A percentile compares a stretch with the other conserved stretches of the same genome.
These are phyloP conservation scores for Triplophysa rosa DNA, from an alignment of 2,113 vertebrate species.

Conservation along the genomic window DNA sequence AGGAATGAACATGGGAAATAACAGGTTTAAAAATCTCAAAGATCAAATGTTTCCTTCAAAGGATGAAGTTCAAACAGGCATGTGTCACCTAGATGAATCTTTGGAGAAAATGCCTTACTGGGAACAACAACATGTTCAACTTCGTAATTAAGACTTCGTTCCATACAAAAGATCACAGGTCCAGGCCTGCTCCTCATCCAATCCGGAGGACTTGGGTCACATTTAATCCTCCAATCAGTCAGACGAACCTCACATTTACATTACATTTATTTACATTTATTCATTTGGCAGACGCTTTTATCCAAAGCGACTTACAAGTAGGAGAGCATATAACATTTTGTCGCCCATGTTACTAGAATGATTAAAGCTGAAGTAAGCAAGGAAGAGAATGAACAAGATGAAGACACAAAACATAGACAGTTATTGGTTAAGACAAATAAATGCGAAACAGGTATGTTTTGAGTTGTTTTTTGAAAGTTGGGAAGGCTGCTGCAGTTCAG, in stretches of 20 bases:
- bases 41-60: background rate
- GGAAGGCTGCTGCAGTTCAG: background rate
- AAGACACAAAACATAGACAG: too few relatives aligned
- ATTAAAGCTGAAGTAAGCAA: too few relatives aligned
- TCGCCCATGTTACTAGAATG: too few relatives aligned
- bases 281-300: too few relatives aligned
- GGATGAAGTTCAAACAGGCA: background rate
- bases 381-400: too few relatives aligned
- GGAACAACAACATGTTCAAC: conserved; percentile 3
- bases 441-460: too few relatives aligned
- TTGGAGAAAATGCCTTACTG: background rate
- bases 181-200: conserved; percentile 6
- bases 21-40: background rate
- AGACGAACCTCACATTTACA: too few relatives aligned
- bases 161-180: conserved; percentile 2
- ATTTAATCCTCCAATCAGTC: conserved; percentile 43
- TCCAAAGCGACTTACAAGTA: too few relatives aligned
- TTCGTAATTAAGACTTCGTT: background rate
- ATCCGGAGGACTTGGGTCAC: conserved; percentile 49
- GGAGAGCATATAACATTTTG: too few relatives aligned
- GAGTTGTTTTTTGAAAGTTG: background rate
- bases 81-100: background rate
- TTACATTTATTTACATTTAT: too few relatives aligned
- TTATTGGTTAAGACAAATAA: too few relatives aligned
- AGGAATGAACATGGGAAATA: background rate